Conservation (phyloP, 2,797 vertebrate genomes). For the Rhinatrema bivittatum region DNA sequence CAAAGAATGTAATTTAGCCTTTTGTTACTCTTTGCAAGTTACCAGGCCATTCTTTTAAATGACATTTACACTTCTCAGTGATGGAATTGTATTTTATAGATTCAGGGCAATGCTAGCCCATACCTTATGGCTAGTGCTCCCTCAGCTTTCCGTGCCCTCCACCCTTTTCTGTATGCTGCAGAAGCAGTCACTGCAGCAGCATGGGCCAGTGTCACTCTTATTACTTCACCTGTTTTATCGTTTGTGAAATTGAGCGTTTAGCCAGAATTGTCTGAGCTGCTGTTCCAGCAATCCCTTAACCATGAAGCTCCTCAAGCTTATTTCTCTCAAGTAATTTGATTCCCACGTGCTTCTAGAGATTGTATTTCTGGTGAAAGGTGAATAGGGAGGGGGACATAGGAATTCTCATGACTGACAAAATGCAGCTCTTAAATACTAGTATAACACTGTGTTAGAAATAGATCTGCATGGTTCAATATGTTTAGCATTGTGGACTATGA, state of each 20-base stretch:
- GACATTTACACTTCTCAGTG: fast-evolving
- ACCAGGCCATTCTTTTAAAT: not conserved
- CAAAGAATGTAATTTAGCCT: no score
- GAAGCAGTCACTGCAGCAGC: slow-evolving; percentile 47
- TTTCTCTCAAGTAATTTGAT: slow-evolving; percentile 60
- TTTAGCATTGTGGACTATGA: no score
- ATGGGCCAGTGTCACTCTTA: slow-evolving; percentile 50
- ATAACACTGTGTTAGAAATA: not conserved
- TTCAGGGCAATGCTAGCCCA: not conserved
- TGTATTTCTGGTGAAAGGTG: slow-evolving; percentile 36
- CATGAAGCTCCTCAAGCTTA: slow-evolving; percentile 48
- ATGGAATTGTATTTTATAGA: not conserved
- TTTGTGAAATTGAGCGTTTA: slow-evolving; percentile 66
- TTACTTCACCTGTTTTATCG: slow-evolving; percentile 63
- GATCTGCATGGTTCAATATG: no score
- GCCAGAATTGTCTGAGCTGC: slow-evolving; percentile 55
- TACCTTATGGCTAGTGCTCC: not conserved
- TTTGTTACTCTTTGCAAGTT: no score
- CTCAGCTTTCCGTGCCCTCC: slow-evolving; percentile 22
- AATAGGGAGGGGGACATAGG: slow-evolving; percentile 1
- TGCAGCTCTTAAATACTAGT: slow-evolving; percentile 20
- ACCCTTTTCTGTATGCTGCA: slow-evolving; percentile 57
- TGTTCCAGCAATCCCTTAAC: slow-evolving; percentile 55
- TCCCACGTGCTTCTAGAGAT: slow-evolving; percentile 48
- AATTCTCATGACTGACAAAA: slow-evolving; percentile 17